Percentiles rank a stretch among this genome's conserved stretches.
Conservation (phyloP, 2,888 invertebrate genomes). For the Agrotis clavis region DNA sequence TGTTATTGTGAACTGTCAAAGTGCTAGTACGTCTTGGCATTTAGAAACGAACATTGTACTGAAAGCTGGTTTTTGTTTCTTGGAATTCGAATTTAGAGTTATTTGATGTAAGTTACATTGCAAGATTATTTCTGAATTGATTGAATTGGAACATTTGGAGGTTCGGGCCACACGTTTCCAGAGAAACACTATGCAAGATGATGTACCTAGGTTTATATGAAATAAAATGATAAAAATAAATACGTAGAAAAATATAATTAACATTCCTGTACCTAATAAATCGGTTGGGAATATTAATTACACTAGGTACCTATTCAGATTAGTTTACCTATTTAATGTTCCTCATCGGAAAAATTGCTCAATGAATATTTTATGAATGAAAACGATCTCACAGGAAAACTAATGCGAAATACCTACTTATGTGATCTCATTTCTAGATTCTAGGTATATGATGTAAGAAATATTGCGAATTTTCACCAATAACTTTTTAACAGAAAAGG, state of each 20-base stretch:
- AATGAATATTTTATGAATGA: conserved; percentile 21
- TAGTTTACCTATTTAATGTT: conserved; percentile 7
- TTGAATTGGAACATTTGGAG: neutral
- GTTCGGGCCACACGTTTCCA: neutral
- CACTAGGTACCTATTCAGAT: no score
- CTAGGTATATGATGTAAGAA: neutral
- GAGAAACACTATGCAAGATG: neutral
- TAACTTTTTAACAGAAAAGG: no score
- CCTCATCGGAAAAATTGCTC: neutral
- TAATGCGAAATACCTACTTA: neutral
- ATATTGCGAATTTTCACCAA: neutral
- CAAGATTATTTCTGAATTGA: conserved; percentile 22
- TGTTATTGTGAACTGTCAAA: conserved; percentile 53
- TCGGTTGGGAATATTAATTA: neutral
- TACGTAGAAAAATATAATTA: neutral
- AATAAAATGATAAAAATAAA: no score
- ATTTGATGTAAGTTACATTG: conserved; percentile 1
- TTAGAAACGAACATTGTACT: conserved; percentile 27
- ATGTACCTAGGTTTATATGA: neutral
- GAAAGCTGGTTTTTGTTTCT: conserved; percentile 29
- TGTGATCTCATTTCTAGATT: neutral
- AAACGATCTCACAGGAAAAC: conserved; percentile 23
- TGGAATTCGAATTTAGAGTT: conserved; percentile 23
- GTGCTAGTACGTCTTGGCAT: conserved; percentile 27
- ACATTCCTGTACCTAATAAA: neutral